Evolutionary conservation across 2,797 vertebrate genomes (phyloP), one percentile per base, ranked within the genome.

Genomic region (Aratinga solstitialis): DNA sequence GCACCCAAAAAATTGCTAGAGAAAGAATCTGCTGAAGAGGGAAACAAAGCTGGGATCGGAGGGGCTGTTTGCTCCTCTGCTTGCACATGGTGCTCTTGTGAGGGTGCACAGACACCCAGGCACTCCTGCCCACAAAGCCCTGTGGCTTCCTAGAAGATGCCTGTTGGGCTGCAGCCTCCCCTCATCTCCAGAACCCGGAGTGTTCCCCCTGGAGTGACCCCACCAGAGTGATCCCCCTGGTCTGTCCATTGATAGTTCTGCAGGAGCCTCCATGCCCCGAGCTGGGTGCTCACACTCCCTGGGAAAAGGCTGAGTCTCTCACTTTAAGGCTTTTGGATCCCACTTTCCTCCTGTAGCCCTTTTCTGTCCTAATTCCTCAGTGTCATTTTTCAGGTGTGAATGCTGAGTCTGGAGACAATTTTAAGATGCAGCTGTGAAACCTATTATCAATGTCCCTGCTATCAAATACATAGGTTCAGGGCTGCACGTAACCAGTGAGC

Each of bases 361-460:
- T 65, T 91, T 67, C 71, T 67, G 17, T 54, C 51, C 74, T 47
- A 1, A 11, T 68, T 84, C 74, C 67, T 67, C 80, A 65, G 1
- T 71, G 2, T 3, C 2, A 11, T 82, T 95, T 95, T 93, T 87
- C 91, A 95, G 91, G 88, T 90, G 86, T 66, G 68, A 90, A 68
- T 32, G 8, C 51, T 24, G 77, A 79, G 38, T 45, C 80, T 90
- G 30, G 74, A 80, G 67, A 65, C 74, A 59, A 51, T 77, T 84
- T 90, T 85, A 84, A 93, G 95, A 93, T 58, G 72, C 93, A 95
- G 93, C 95, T 96, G 93, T 87, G 87, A 94, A 96, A 87, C 53
- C 78, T 54, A 74, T 93, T 93, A 95, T 94, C 88, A 80, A n/a
- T 16, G 6, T 96, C 23, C 9, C 80, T 69, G 83, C 79, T 96